These are phyloP conservation scores for Neosalanx taihuensis DNA, from an alignment of 2,797 vertebrate genomes.

Conservation along the genomic window DNA sequence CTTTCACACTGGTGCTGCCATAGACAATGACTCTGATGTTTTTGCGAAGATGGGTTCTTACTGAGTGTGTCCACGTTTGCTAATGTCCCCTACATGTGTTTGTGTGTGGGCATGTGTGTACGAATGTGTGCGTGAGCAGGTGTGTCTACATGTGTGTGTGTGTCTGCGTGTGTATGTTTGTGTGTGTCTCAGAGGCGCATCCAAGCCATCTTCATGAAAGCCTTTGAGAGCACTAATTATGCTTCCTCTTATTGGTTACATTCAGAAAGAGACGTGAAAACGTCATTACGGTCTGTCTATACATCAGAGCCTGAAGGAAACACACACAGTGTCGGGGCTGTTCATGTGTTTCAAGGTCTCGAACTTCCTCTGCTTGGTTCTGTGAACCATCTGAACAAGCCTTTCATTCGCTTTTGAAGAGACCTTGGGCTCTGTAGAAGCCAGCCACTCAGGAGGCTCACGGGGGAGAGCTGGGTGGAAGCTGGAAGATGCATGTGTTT, in stretches of 20 bases:
- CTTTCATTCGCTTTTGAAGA: too few species aligned
- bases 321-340: not conserved
- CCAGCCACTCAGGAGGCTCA: too few species aligned
- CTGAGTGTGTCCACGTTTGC: too few species aligned
- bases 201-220: conserved; percentile 7
- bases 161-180: not conserved
- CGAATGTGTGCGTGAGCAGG: not conserved
- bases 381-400: too few species aligned
- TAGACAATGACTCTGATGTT: too few species aligned
- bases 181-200: not conserved
- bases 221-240: not conserved
- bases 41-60: too few species aligned
- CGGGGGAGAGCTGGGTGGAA: too few species aligned
- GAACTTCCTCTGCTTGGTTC: too few species aligned
- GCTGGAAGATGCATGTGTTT: too few species aligned
- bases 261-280: not conserved
- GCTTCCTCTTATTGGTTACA: not conserved
- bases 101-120: not conserved
- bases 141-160: not conserved
- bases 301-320: not conserved
- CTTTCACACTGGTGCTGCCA: too few species aligned
- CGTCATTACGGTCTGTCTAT: not conserved
- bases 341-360: not conserved
- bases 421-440: too few species aligned
- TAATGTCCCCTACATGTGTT: not conserved